A percentile compares a stretch with the other conserved stretches of the same genome.
Conservation (phyloP, 2,888 invertebrate species). For the Drosophila bunnanda region DNA sequence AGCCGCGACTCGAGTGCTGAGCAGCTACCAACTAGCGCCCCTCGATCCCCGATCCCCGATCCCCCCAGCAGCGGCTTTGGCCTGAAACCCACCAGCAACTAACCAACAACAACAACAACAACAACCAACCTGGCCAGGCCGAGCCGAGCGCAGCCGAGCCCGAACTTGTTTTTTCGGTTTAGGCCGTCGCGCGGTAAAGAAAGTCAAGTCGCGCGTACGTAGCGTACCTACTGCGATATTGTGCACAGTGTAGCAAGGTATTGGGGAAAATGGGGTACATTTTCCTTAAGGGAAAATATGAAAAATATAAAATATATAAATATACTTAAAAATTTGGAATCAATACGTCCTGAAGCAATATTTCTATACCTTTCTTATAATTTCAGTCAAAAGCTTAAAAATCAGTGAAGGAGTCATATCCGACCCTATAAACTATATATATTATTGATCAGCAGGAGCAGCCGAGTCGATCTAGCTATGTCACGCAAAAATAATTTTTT, state of each 20-base stretch:
- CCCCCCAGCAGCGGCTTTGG: slow-evolving; percentile 1
- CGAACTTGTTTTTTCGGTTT: slow-evolving; percentile 52
- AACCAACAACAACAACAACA: neutral
- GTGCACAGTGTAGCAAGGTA: slow-evolving; percentile 18
- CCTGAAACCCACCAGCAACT: slow-evolving; percentile 10
- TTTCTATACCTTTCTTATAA: neutral
- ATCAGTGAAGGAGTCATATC: no score
- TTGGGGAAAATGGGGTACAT: neutral
- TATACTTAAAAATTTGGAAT: no score
- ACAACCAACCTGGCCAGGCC: slow-evolving; percentile 11
- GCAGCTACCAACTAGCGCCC: neutral
- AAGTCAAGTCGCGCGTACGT: slow-evolving; percentile 72
- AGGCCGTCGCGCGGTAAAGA: slow-evolving; percentile 63
- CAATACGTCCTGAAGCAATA: no score
- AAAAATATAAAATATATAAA: no score
- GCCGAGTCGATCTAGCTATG: no score
- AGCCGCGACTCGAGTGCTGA: slow-evolving; percentile 13
- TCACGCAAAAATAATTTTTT: no score
- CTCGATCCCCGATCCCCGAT: neutral
- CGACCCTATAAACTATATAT: no score
- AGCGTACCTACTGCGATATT: slow-evolving; percentile 23
- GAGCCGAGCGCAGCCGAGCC: slow-evolving; percentile 46
- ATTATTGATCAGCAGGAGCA: no score
- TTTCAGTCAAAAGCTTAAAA: no score
- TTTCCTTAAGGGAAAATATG: neutral